A percentile compares a stretch with the other conserved stretches of the same genome.
Conservation (phyloP, 2,888 invertebrate species). For the Arrhopalites spinosus region DNA sequence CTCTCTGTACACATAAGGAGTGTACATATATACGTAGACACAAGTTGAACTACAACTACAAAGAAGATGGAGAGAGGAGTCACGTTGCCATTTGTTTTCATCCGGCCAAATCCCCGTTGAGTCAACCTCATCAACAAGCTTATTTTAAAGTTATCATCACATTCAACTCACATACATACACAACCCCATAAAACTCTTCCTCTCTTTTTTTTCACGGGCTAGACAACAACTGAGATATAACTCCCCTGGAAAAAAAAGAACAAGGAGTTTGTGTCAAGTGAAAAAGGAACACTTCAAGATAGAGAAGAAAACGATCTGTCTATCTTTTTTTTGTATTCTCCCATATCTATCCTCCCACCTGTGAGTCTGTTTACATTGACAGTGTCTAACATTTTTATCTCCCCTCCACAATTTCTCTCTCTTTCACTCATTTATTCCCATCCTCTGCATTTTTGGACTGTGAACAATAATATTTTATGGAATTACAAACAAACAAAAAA, state of each 20-base stretch:
- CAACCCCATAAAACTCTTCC: background rate
- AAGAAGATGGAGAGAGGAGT: too few species aligned
- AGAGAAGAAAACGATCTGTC: conserved; percentile 3
- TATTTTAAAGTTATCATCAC: conserved; percentile 14
- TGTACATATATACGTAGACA: too few species aligned
- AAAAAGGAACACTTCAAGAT: too few species aligned
- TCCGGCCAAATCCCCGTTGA: background rate
- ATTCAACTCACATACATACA: too few species aligned
- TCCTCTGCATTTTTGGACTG: too few species aligned
- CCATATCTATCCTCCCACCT: too few species aligned
- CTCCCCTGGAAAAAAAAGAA: background rate
- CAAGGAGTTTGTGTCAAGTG: background rate
- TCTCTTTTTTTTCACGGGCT: background rate
- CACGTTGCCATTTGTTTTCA: background rate
- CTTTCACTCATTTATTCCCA: background rate
- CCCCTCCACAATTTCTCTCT: background rate
- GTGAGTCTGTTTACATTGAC: too few species aligned
- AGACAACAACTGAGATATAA: background rate
- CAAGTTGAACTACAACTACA: too few species aligned
- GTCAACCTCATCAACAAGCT: conserved; percentile 14
- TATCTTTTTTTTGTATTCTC: background rate
- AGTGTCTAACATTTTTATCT: background rate
- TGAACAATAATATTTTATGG: too few species aligned
- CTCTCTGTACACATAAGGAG: too few species aligned
- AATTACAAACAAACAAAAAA: too few species aligned